Evolutionary conservation across 2,113 vertebrate genomes (phyloP), one percentile per base, ranked within the genome.

Genomic region (Alaudala cheleensis): DNA sequence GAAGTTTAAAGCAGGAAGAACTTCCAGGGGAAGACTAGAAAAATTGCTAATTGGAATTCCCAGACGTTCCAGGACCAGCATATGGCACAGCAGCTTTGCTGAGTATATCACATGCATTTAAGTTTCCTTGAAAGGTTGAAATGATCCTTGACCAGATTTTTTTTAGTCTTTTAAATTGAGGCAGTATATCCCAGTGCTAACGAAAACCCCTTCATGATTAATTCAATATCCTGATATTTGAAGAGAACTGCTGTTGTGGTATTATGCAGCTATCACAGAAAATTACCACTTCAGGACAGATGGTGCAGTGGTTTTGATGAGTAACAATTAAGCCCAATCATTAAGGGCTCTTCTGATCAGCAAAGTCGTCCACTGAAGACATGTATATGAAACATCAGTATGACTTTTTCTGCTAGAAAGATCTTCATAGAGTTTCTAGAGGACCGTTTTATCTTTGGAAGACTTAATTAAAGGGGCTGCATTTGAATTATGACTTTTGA

Each of bases 251-350:
- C 25, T 64, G n/a, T 62, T 95, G 67, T 78, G 58, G 49, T 86
- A 89, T 86, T 91, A 91, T 60, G 80, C 42, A 92, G 74, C 86
- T 91, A 92, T 65, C 83, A 96, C 78, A 92, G 88, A 90, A 92
- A 91, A 93, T 76, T 73, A 33, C 73, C 61, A 89, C 91, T 96
- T 92, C 90, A 90, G 86, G 95, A 94, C 96, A 97, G 95, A 97
- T 96, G 95, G 77, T 64, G 64, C 85, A 86, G 47, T 96, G 91
- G 92, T 95, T 76, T 87, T 95, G 37, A 91, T 94, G 91, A 98
- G 84, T 95, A 95, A 96, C 88, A 94, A 95, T 92, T 98, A 97
- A 93, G 84, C 80, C 76, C 11, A 97, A 85, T 93, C 88, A 67
- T 96, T 97, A 97, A 92, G 60, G 82, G 81, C 84, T 96, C 84